phyloP scores from a whole-genome alignment of 2,888 invertebrate species.

The Antheraea yamamai region DNA sequence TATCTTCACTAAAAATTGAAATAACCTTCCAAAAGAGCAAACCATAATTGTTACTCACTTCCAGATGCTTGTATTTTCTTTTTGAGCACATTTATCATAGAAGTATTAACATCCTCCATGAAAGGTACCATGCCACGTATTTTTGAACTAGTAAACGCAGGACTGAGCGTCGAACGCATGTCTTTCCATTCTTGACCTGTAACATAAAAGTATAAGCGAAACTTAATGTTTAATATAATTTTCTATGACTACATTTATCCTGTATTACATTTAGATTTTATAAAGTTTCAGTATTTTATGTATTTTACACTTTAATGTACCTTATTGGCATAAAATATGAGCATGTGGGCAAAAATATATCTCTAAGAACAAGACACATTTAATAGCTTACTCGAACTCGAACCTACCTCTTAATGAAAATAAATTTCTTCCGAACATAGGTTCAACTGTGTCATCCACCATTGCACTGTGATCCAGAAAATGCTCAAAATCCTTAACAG shows the following conservation, averaged over 20 bases:
- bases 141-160: conserved; percentile 76
- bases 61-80: conserved; percentile 36
- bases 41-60: conserved; percentile 26
- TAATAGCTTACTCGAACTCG: too few species aligned
- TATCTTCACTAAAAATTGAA: too few species aligned
- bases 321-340: too few species aligned
- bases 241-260: neutral
- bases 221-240: neutral
- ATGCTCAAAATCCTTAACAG: conserved; percentile 74
- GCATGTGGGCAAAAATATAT: neutral
- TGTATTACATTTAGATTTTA: too few species aligned
- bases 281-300: too few species aligned
- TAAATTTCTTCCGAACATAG: conserved; percentile 72
- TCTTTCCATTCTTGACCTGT: conserved; percentile 63
- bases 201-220: neutral
- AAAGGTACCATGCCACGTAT: conserved; percentile 66
- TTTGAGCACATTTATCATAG: conserved; percentile 49
- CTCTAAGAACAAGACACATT: too few species aligned
- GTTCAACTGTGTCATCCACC: conserved; percentile 48
- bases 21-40: too few species aligned
- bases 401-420: conserved; percentile 64
- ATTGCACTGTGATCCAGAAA: conserved; percentile 52
- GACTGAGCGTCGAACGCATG: conserved; percentile 65
- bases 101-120: conserved; percentile 60
- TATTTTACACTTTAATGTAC: too few species aligned